Base-by-base conservation (phyloP, 1,140 invertebrate genomes). In the Tribolium madens region DNA sequence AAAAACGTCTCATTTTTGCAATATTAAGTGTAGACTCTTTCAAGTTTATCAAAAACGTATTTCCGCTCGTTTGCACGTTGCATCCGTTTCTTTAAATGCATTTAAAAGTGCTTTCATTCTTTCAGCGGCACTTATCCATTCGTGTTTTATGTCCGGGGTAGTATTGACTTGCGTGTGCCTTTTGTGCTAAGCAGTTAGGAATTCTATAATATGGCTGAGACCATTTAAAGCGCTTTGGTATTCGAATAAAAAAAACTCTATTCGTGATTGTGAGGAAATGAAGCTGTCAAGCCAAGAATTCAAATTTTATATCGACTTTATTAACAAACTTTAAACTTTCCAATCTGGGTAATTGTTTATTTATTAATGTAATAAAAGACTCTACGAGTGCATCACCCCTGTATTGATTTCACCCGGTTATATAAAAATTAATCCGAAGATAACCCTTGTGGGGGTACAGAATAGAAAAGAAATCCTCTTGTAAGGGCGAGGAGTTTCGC, bases 101-200 rank as follows among this genome's bases (percentile, higher is more conserved):
- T 64, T 64, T 64, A 64, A 64, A 64, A 64, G 57, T 64, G 57
- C 57, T 64, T 64, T 64, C 2, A 64, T 64, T 64, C 57, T 64
- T 64, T 33, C 53, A 60, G 17, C 53, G 53, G 53, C 53, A 60
- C 53, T 60, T 57, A 10, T 31, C 57, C 26, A 33, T 64, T 64
- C 57, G 57, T 33, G 26, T 64, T 64, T 64, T 64, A 64, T 9
- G 57, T 64, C 26, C 21, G 57, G 57, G 57, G 26, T 33, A 64
- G 57, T 64, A 64, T 64, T 64, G 57, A 64, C 57, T 64, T 26
- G 57, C 57, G 57, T 64, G 57, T 64, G 57, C 57, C 57, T 33
- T 64, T 64, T 64, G 57, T 64, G 57, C 57, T 64, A 64, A 64
- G 57, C 57, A 64, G 57, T 64, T 64, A 64, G 57, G 57, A 64